Evolutionary conservation across 2,888 invertebrate genomes (phyloP).

Genomic region (Microctonus hyperodae): DNA sequence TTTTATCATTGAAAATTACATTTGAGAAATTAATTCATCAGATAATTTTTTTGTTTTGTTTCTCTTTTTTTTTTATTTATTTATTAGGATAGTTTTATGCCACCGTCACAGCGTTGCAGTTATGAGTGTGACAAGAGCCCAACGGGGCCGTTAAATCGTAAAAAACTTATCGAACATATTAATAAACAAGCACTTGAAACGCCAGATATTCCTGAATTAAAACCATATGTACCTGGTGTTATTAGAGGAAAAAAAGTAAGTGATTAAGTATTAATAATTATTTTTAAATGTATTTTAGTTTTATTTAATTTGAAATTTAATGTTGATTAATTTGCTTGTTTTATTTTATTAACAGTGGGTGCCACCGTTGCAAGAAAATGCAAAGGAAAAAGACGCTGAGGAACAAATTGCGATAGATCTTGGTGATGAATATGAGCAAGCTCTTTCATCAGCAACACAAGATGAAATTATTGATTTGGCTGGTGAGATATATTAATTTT

Average conservation of each 20-base stretch:
- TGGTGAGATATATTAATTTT: constrained; percentile 67
- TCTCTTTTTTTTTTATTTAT: constrained; percentile 59
- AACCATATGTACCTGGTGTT: constrained; percentile 91
- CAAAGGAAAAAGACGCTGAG: constrained; percentile 80
- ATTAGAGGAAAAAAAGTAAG: constrained; percentile 89
- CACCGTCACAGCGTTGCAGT: constrained; percentile 93
- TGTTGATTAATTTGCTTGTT: constrained; percentile 17
- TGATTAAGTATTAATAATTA: constrained; percentile 31
- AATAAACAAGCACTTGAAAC: constrained; percentile 98
- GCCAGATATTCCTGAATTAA: constrained; percentile 94
- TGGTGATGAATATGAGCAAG: constrained; percentile 93
- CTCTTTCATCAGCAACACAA: constrained; percentile 86
- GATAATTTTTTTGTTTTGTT: neutral
- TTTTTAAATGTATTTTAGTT: constrained; percentile 2
- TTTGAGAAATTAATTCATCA: neutral
- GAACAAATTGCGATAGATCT: constrained; percentile 93
- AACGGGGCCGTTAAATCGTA: constrained; percentile 95
- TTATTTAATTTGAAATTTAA: neutral
- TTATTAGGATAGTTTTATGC: constrained; percentile 92
- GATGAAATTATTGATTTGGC: constrained; percentile 99
- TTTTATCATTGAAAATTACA: neutral
- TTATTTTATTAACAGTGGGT: constrained; percentile 73
- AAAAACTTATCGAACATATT: constrained; percentile 94
- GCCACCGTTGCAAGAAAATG: constrained; percentile 75
- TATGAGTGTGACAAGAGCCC: constrained; percentile 95